phyloP scores from a whole-genome alignment of 2,888 invertebrate genomes.

The Argyra leucocephala region DNA sequence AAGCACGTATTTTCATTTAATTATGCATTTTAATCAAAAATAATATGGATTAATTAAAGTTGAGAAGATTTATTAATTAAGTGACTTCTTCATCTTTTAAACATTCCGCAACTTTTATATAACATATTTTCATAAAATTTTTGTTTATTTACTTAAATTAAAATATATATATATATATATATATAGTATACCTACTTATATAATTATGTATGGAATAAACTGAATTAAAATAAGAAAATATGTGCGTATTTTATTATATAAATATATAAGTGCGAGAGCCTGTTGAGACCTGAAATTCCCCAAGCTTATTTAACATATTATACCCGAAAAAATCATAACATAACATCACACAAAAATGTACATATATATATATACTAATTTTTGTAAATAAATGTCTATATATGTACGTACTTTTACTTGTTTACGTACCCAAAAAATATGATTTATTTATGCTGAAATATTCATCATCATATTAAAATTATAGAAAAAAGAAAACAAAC shows the following conservation, averaged over 20 bases:
- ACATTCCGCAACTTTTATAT: neutral
- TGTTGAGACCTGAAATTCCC: conserved; percentile 24
- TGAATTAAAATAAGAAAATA: neutral
- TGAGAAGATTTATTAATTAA: conserved; percentile 4
- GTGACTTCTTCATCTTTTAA: conserved; percentile 4
- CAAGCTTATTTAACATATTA: conserved; percentile 14
- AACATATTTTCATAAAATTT: neutral
- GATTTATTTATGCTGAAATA: conserved; percentile 3
- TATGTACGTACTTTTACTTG: neutral
- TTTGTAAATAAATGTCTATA: neutral
- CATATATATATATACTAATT: neutral
- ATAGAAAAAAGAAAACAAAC: neutral
- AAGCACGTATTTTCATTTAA: conserved; percentile 6
- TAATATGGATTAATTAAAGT: conserved; percentile 6
- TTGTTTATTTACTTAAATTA: neutral
- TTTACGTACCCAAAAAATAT: neutral
- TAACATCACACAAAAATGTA: neutral
- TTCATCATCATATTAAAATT: conserved; percentile 6
- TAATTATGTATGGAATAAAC: neutral
- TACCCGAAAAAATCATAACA: neutral
- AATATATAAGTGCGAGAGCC: conserved; percentile 22
- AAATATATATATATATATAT: neutral
- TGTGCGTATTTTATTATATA: neutral
- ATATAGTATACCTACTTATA: neutral
- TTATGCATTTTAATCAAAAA: conserved; percentile 3